Evolutionary conservation across 2,888 invertebrate genomes (phyloP).

Genomic region (Eutolmus rufibarbis): DNA sequence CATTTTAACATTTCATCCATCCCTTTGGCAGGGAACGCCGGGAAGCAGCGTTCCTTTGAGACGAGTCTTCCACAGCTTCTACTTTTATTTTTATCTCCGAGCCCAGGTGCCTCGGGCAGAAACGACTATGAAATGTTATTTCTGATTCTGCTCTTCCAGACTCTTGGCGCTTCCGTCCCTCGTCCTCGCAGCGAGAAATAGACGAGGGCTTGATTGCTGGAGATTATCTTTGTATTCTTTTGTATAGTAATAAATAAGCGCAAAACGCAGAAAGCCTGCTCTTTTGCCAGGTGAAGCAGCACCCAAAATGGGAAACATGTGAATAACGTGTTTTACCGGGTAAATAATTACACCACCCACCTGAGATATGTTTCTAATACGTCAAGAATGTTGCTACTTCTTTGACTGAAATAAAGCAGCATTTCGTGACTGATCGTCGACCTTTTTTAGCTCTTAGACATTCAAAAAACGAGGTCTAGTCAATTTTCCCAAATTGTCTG

Average conservation of each 20-base stretch:
- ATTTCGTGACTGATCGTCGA: background rate
- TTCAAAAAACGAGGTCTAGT: background rate
- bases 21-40: background rate
- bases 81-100: background rate
- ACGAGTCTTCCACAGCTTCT: background rate
- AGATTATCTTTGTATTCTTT: background rate
- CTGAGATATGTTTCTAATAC: background rate
- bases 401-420: background rate
- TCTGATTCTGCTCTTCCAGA: background rate
- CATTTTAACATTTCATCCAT: background rate
- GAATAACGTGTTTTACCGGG: background rate
- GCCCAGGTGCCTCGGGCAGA: background rate
- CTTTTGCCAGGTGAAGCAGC: background rate
- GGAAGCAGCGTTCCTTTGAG: background rate
- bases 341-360: background rate
- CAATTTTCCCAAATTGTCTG: background rate
- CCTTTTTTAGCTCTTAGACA: background rate
- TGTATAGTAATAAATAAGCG: background rate
- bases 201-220: background rate
- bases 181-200: background rate
- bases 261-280: background rate
- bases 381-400: background rate
- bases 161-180: background rate
- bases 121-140: background rate
- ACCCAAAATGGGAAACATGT: background rate